phyloP scores from a whole-genome alignment of 2,113 vertebrate genomes.

The Spheniscus mendiculus region DNA sequence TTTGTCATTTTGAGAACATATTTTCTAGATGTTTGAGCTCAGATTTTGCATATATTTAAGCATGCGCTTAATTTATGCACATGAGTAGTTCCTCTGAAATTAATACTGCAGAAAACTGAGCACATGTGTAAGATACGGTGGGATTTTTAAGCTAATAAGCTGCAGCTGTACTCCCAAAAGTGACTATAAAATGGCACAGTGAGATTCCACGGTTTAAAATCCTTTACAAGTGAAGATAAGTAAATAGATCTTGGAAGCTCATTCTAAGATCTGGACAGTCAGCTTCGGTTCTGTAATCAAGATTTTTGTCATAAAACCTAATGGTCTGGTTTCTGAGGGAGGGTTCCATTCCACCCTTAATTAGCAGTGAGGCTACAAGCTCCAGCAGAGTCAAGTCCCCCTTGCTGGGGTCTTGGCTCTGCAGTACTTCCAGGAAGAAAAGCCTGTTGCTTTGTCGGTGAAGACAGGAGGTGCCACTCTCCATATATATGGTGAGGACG shows the following conservation, averaged over 20 bases:
- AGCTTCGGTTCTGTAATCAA: not conserved
- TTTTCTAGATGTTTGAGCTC: constrained; percentile 53
- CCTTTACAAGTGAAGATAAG: not conserved
- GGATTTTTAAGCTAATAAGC: constrained; percentile 29
- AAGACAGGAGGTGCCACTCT: not conserved
- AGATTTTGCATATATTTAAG: constrained; percentile 64
- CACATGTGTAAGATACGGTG: constrained; percentile 35
- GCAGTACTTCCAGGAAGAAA: not conserved
- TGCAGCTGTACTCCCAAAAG: constrained; percentile 29
- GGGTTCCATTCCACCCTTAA: not conserved
- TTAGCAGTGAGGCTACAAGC: not conserved
- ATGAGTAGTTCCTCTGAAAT: constrained; percentile 66
- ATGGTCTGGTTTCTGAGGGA: not conserved
- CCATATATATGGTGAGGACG: fast-evolving
- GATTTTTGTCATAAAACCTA: not conserved
- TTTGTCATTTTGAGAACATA: constrained; percentile 56
- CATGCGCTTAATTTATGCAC: constrained; percentile 67
- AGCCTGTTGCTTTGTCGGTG: not conserved
- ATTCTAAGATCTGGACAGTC: not conserved
- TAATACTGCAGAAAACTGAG: constrained; percentile 61
- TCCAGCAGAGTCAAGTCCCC: not conserved
- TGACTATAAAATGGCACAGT: not conserved
- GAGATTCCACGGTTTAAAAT: not conserved
- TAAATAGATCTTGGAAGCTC: not conserved
- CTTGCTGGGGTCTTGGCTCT: not conserved